Percentiles rank a stretch among this genome's conserved stretches.
Conservation (phyloP, 2,113 vertebrate genomes). For the Abramis brama region DNA sequence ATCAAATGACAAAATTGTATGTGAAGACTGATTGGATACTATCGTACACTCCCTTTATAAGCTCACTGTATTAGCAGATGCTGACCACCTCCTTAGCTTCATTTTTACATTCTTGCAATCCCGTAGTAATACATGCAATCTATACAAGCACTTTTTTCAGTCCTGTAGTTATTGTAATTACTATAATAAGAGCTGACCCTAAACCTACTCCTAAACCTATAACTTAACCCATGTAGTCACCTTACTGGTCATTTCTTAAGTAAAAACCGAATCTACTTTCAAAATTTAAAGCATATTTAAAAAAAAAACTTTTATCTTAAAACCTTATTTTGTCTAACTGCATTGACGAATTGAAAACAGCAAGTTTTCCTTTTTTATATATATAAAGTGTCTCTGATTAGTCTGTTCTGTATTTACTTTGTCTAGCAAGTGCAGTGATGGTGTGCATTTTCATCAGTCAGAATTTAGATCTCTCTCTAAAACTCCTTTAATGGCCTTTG, state of each 20-base stretch:
- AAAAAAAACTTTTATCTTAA: neutral
- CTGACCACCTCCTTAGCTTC: too few species aligned
- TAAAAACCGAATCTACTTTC: too few species aligned
- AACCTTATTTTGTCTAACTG: neutral
- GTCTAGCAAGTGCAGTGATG: slow-evolving; percentile 30
- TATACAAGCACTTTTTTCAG: neutral
- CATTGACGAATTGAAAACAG: neutral
- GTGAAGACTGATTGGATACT: neutral
- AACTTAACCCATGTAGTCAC: too few species aligned
- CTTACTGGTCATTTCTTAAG: too few species aligned
- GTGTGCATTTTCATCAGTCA: slow-evolving; percentile 4
- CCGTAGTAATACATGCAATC: neutral
- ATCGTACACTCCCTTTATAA: neutral
- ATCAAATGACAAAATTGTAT: neutral
- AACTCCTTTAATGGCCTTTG: neutral
- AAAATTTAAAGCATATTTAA: neutral
- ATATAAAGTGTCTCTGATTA: slow-evolving; percentile 42
- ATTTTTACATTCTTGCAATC: slow-evolving; percentile 1
- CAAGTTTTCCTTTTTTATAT: neutral
- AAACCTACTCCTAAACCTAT: too few species aligned
- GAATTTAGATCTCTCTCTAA: slow-evolving; percentile 40
- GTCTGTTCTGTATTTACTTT: slow-evolving; percentile 34
- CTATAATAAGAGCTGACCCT: too few species aligned
- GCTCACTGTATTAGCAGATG: neutral
- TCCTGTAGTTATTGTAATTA: too few species aligned